These are phyloP conservation scores for Nomada hirtipes DNA, from an alignment of 2,888 invertebrate genomes.

Conservation along the genomic window DNA sequence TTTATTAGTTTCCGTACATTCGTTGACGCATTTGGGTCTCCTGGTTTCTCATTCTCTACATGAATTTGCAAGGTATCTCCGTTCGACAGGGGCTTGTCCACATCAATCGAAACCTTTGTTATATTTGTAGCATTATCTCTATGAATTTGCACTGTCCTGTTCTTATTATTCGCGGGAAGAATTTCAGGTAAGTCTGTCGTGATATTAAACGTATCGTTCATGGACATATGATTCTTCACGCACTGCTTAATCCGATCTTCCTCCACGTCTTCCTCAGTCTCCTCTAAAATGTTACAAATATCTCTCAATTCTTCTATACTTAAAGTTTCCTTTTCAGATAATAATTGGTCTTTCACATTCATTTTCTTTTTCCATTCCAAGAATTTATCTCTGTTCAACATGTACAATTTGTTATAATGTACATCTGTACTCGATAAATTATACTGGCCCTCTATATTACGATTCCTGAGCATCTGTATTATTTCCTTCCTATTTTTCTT, in stretches of 20 bases:
- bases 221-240: neutral
- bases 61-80: neutral
- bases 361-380: slow-evolving; percentile 15
- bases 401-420: neutral
- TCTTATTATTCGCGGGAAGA: neutral
- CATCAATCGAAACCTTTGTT: neutral
- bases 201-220: neutral
- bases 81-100: neutral
- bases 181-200: neutral
- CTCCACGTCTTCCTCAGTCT: neutral
- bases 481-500: neutral
- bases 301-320: neutral
- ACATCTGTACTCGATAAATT: neutral
- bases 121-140: neutral
- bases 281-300: slow-evolving; percentile 5
- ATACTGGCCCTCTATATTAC: neutral
- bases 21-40: neutral
- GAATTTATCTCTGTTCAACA: neutral
- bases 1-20: neutral
- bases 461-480: neutral
- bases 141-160: neutral
- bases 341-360: neutral
- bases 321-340: neutral
- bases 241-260: slow-evolving; percentile 1
- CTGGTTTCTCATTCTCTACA: neutral